Evolutionary conservation across 2,888 invertebrate genomes (phyloP).

Genomic region (Kuschelorhynchus macadamiae): DNA sequence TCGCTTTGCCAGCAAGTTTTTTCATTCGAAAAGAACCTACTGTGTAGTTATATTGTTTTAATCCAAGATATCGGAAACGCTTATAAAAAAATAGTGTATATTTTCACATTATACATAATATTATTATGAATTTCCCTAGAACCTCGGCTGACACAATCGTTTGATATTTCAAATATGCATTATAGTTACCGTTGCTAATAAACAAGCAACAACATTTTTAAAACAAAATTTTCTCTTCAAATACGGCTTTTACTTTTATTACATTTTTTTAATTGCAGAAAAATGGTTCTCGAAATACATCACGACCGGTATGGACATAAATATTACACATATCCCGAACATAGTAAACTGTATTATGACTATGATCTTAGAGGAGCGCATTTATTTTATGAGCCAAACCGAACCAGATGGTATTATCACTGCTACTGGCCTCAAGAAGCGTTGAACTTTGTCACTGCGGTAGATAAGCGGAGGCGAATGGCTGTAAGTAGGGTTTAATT

Average conservation of each 20-base stretch:
- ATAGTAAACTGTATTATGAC: slow-evolving; percentile 46
- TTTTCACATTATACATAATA: no score
- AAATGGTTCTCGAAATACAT: slow-evolving; percentile 49
- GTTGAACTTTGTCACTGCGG: slow-evolving; percentile 42
- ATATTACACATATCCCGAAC: slow-evolving; percentile 48
- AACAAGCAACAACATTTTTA: background rate
- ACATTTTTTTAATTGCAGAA: slow-evolving; percentile 21
- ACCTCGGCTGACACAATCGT: no score
- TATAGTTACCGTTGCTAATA: no score
- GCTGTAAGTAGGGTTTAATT: slow-evolving; percentile 42
- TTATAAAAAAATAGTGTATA: no score
- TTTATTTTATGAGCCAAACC: slow-evolving; percentile 47
- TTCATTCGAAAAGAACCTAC: no score
- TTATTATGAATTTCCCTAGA: no score
- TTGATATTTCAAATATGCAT: no score
- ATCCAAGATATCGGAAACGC: no score
- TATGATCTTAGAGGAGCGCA: slow-evolving; percentile 45
- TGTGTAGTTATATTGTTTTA: no score
- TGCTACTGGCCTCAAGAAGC: slow-evolving; percentile 50
- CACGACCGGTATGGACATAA: slow-evolving; percentile 49
- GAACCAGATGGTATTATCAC: slow-evolving; percentile 46
- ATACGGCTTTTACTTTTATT: background rate
- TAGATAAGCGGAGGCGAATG: slow-evolving; percentile 42
- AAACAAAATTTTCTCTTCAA: background rate
- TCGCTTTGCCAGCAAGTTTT: no score